Percentiles rank a stretch among this genome's conserved stretches.
Evolutionary conservation across 2,797 vertebrate genomes (phyloP).

Genomic region (Serranus cabrilla): DNA sequence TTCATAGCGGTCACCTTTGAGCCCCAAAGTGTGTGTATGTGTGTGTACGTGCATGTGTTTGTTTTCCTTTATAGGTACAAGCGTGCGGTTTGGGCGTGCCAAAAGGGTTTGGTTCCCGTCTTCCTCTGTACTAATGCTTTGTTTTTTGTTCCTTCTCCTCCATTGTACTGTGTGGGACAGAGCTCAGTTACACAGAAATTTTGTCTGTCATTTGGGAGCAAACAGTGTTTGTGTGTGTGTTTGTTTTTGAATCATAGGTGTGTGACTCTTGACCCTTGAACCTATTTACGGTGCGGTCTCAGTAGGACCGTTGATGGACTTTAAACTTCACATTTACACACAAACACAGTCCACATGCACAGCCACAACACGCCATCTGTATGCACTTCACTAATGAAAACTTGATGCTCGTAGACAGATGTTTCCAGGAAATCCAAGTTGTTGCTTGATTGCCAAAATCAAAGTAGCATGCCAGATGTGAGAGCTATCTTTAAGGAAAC

Average conservation of each 20-base stretch:
- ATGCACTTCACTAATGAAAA: conserved; percentile 10
- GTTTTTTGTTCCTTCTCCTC: conserved; percentile 43
- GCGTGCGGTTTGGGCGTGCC: conserved; percentile 60
- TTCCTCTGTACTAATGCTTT: conserved; percentile 37
- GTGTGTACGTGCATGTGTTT: conserved; percentile 4
- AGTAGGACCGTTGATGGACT: conserved; percentile 53
- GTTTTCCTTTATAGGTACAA: conserved; percentile 3
- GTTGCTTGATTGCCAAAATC: conserved; percentile 33
- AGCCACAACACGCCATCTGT: conserved; percentile 5
- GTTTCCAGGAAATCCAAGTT: conserved; percentile 43
- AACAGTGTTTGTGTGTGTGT: conserved; percentile 11
- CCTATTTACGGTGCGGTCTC: background rate
- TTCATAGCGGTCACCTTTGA: conserved; percentile 39
- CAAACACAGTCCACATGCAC: background rate
- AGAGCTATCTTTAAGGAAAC: conserved; percentile 28
- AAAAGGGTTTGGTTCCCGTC: conserved; percentile 50
- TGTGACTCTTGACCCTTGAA: conserved; percentile 44
- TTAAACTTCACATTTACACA: conserved; percentile 33
- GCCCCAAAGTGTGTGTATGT: background rate
- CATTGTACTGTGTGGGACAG: conserved; percentile 49
- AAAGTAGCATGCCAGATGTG: conserved; percentile 21
- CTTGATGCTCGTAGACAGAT: background rate
- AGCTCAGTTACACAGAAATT: conserved; percentile 29
- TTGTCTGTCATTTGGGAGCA: conserved; percentile 12
- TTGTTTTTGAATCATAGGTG: conserved; percentile 5